These are phyloP conservation scores for Trisateles emortualis DNA, from an alignment of 2,888 invertebrate genomes.

Conservation along the genomic window DNA sequence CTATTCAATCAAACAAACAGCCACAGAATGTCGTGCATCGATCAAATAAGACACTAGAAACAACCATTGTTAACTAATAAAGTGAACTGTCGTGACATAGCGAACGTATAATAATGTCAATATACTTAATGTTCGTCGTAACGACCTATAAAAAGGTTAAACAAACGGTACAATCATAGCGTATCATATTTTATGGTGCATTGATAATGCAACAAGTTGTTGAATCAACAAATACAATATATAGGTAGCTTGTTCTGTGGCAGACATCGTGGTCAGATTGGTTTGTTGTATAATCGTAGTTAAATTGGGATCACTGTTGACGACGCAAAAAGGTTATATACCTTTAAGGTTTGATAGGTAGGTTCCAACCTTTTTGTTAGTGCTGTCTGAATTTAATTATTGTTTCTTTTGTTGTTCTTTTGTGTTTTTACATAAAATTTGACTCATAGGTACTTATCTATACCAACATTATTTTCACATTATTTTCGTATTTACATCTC, in stretches of 20 bases:
- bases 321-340: no score
- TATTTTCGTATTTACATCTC: no score
- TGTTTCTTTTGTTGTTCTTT: no score
- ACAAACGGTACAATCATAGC: constrained; percentile 19
- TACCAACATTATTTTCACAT: no score
- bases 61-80: constrained; percentile 5
- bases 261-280: neutral
- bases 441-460: no score
- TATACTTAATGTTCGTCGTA: constrained; percentile 14
- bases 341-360: no score
- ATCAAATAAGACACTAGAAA: constrained; percentile 1
- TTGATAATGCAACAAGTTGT: constrained; percentile 45
- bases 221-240: constrained; percentile 21
- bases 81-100: constrained; percentile 13
- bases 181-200: constrained; percentile 36
- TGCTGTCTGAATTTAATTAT: no score
- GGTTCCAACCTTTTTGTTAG: no score
- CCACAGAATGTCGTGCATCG: neutral
- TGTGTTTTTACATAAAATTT: no score
- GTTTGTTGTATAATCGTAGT: neutral
- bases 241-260: neutral
- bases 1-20: neutral
- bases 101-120: constrained; percentile 6
- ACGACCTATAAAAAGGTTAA: constrained; percentile 23
- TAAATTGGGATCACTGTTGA: neutral